phyloP scores from a whole-genome alignment of 1,140 invertebrate species.

The Schlechtendalia chinensis region DNA sequence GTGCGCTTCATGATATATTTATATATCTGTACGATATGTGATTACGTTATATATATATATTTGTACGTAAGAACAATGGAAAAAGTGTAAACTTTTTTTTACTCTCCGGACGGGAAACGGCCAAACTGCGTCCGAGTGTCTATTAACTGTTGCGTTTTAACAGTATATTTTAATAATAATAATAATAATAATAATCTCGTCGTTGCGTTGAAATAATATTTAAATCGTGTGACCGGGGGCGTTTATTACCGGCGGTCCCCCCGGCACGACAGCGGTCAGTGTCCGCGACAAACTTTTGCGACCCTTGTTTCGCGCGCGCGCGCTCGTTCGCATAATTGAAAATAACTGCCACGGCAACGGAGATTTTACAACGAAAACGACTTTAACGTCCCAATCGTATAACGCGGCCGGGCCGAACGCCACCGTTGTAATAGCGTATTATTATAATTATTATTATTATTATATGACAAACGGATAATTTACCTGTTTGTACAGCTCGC shows the following conservation, averaged over 20 bases:
- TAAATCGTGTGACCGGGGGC: background rate
- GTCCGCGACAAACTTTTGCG: conserved; percentile 12
- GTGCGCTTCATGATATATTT: too few relatives aligned
- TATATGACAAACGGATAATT: too few relatives aligned
- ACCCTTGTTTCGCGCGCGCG: background rate
- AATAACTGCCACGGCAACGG: background rate
- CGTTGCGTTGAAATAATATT: background rate
- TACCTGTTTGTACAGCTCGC: background rate
- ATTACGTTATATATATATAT: too few relatives aligned
- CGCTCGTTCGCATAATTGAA: conserved; percentile 17
- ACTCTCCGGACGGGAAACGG: too few relatives aligned
- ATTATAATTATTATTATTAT: too few relatives aligned
- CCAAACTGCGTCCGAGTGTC: background rate
- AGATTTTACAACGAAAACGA: conserved; percentile 38
- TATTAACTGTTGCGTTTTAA: background rate
- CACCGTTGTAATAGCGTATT: too few relatives aligned
- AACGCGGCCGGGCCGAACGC: background rate
- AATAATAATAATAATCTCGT: too few relatives aligned
- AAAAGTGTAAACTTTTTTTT: too few relatives aligned
- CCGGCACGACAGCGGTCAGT: background rate
- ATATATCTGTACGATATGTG: too few relatives aligned
- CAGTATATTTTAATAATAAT: background rate
- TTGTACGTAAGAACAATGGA: too few relatives aligned
- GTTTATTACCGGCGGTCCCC: background rate
- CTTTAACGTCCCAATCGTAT: conserved; percentile 35